phyloP scores from a whole-genome alignment of 2,113 vertebrate genomes.

The Sander lucioperca region DNA sequence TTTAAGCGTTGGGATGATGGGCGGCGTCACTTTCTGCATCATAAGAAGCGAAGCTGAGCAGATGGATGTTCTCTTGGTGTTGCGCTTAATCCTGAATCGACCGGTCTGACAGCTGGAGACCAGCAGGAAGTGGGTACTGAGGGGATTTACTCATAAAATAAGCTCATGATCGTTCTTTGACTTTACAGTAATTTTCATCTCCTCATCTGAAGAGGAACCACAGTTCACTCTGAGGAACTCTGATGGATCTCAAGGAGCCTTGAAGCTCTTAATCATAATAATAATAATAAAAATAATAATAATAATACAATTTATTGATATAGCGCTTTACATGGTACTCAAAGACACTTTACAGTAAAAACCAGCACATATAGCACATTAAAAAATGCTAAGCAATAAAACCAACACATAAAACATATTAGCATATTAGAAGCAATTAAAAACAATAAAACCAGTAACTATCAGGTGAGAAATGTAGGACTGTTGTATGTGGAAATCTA shows the following conservation, averaged over 20 bases:
- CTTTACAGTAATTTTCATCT: slow-evolving; percentile 27
- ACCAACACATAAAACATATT: too few relatives aligned
- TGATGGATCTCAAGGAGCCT: slow-evolving; percentile 10
- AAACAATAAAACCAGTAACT: too few relatives aligned
- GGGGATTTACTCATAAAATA: slow-evolving; percentile 16
- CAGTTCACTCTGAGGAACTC: slow-evolving; percentile 12
- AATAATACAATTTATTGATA: too few relatives aligned
- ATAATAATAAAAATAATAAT: too few relatives aligned
- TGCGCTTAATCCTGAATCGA: not conserved
- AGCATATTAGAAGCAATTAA: too few relatives aligned
- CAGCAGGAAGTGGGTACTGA: slow-evolving; percentile 1
- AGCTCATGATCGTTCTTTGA: slow-evolving; percentile 21
- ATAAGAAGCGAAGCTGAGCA: slow-evolving; percentile 15
- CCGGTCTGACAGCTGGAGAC: slow-evolving; percentile 39
- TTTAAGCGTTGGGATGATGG: not conserved
- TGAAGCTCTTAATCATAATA: not conserved
- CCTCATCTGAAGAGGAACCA: not conserved
- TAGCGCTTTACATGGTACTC: too few relatives aligned
- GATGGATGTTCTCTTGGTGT: slow-evolving; percentile 26
- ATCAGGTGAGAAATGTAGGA: too few relatives aligned
- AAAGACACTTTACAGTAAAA: too few relatives aligned
- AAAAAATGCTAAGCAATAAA: too few relatives aligned
- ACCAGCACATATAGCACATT: too few relatives aligned
- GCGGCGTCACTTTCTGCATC: not conserved
- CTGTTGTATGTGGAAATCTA: too few relatives aligned